Base-by-base conservation (phyloP, 2,113 vertebrate genomes). In the Caretta caretta region DNA sequence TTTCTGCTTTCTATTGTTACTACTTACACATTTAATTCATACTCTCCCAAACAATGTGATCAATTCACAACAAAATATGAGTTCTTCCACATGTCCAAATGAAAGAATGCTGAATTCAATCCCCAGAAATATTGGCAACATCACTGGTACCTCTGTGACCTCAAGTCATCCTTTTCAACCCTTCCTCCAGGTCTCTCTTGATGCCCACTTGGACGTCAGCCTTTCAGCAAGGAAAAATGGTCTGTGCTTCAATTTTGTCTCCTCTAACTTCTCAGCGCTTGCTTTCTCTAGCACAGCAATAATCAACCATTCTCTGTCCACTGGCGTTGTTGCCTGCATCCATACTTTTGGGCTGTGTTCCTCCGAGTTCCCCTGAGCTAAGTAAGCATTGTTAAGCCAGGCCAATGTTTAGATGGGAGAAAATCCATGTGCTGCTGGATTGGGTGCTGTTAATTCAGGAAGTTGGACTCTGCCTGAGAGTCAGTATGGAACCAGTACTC, bases 21-120 rank as follows among this genome's bases (percentile, higher is more conserved):
- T 81, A 83, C 91, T 95, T 91, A 93, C 92, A 88, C 75, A 48
- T 94, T 97, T 92, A 90, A 79, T 96, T 92, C 96, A 48, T 46
- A 14, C 42, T 76, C 42, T 25, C 75, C 79, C 27, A 93, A 3
- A 22, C 80, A 82, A 90, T 42, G 11, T 92, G 65, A 72, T 93
- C 1, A 0, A 8, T 54, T 95, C 50, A 80, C 83, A 93, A 96
- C 90, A 94, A 90, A 92, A 94, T 92, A 90, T 85, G 92, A 91
- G 46, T 46, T 85, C 53, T 50, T 95, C 46, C 38, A 53, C 65
- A 65, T 92, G 65, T 92, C 87, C 90, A 81, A 90, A 54, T 85
- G 84, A 94, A 95, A 96, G 86, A 91, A 95, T 91, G 88, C 79
- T 92, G 83, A 86, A 57, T 79, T 80, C 75, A 93, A 53, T n/a